phyloP scores from a whole-genome alignment of 2,113 vertebrate species.

The Albula goreensis region DNA sequence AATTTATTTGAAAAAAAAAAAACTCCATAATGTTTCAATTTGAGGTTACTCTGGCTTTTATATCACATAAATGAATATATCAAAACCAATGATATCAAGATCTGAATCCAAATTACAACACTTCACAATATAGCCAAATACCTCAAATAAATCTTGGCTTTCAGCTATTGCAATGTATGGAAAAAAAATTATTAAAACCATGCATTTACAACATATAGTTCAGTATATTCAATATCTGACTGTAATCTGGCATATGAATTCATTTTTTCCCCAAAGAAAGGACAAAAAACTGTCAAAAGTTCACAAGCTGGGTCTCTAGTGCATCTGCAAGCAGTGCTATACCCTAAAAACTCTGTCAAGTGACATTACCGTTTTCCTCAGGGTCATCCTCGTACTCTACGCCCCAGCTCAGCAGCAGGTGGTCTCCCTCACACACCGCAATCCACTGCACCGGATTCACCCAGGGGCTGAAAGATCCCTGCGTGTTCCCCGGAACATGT shows the following conservation, averaged over 20 bases:
- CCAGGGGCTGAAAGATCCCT: background rate
- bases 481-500: no score
- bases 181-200: no score
- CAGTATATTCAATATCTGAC: background rate
- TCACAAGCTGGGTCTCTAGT: background rate
- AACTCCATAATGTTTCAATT: no score
- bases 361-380: background rate
- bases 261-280: background rate
- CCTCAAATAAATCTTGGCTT: no score
- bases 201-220: no score
- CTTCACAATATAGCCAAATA: no score
- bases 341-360: constrained; percentile 2
- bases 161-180: no score
- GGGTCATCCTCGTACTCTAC: background rate
- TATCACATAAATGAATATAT: no score
- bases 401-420: background rate
- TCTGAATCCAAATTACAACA: no score
- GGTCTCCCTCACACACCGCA: background rate
- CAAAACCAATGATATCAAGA: no score
- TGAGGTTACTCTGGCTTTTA: no score
- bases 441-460: background rate
- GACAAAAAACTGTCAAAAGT: background rate
- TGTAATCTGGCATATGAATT: background rate
- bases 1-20: no score
- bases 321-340: background rate